Evolutionary conservation across 2,888 invertebrate genomes (phyloP).

Genomic region (Rugalucina vietnamica): DNA sequence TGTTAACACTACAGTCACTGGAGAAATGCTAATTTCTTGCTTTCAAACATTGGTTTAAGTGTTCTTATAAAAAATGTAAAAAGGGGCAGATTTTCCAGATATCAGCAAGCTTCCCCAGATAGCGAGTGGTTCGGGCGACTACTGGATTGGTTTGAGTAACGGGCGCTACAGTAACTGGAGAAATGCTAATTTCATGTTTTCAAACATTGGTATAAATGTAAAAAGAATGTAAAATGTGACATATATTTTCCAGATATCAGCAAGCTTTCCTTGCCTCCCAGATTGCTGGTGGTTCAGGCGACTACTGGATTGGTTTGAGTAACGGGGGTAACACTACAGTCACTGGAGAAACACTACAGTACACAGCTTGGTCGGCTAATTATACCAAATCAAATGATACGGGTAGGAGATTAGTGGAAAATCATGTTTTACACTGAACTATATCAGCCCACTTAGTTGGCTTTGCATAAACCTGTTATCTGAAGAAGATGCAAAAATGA

Average conservation of each 20-base stretch:
- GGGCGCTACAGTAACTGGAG: too few species aligned
- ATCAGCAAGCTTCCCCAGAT: slow-evolving; percentile 72
- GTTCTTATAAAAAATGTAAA: too few species aligned
- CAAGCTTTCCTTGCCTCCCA: slow-evolving; percentile 73
- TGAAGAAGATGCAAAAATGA: too few species aligned
- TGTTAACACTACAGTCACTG: too few species aligned
- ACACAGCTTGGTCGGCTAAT: slow-evolving; percentile 71
- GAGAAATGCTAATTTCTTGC: too few species aligned
- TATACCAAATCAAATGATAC: slow-evolving; percentile 56
- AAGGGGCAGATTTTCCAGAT: slow-evolving; percentile 67
- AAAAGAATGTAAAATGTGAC: too few species aligned
- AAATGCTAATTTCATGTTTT: too few species aligned
- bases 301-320: slow-evolving; percentile 38
- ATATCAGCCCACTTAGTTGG: too few species aligned
- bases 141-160: slow-evolving; percentile 24
- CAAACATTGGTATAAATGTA: too few species aligned
- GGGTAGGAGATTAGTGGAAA: not conserved
- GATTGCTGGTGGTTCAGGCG: slow-evolving; percentile 48
- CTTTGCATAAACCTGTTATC: too few species aligned
- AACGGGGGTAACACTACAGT: slow-evolving; percentile 28
- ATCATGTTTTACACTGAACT: too few species aligned
- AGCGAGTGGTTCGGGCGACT: slow-evolving; percentile 45
- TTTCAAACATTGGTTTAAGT: too few species aligned
- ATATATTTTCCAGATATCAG: slow-evolving; percentile 66
- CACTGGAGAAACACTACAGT: slow-evolving; percentile 58